These are phyloP conservation scores for Sinonovacula constricta DNA, from an alignment of 1,140 invertebrate genomes.

Conservation along the genomic window DNA sequence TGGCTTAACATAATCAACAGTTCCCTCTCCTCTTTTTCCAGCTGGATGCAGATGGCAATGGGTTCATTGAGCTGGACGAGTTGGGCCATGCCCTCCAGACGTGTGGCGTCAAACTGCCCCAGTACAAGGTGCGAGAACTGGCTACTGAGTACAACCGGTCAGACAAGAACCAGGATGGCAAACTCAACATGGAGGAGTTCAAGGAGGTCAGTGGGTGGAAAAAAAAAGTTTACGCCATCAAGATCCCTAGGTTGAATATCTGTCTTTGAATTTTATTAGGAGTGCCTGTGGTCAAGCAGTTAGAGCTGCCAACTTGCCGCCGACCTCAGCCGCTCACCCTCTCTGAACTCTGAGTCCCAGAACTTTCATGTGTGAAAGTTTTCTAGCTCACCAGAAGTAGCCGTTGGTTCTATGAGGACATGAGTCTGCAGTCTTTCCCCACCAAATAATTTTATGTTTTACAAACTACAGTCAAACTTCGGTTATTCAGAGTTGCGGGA, in stretches of 20 bases:
- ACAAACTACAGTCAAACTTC: no score
- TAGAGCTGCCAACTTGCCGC: conserved; percentile 3
- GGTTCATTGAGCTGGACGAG: conserved; percentile 93
- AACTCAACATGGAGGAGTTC: conserved; percentile 91
- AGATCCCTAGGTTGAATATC: background rate
- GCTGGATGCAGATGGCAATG: conserved; percentile 95
- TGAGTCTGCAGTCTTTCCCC: no score
- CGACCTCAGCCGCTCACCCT: background rate
- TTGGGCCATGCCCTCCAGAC: conserved; percentile 92
- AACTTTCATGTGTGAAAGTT: background rate
- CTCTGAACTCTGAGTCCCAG: background rate
- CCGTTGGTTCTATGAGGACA: no score
- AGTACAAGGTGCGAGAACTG: conserved; percentile 94
- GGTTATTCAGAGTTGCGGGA: no score
- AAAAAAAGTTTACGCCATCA: background rate
- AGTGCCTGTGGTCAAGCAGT: conserved; percentile 11
- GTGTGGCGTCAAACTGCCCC: conserved; percentile 95
- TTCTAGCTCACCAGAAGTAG: background rate
- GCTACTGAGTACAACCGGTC: conserved; percentile 89
- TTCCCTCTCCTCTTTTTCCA: conserved; percentile 80
- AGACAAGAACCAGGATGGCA: conserved; percentile 85
- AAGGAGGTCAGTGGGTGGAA: conserved; percentile 82
- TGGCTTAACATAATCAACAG: no score
- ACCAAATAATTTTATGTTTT: no score
- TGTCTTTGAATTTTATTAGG: background rate